Percentiles rank a stretch among this genome's conserved stretches.
These are phyloP conservation scores for Pungitius pungitius DNA, from an alignment of 2,113 vertebrate species.

Conservation along the genomic window DNA sequence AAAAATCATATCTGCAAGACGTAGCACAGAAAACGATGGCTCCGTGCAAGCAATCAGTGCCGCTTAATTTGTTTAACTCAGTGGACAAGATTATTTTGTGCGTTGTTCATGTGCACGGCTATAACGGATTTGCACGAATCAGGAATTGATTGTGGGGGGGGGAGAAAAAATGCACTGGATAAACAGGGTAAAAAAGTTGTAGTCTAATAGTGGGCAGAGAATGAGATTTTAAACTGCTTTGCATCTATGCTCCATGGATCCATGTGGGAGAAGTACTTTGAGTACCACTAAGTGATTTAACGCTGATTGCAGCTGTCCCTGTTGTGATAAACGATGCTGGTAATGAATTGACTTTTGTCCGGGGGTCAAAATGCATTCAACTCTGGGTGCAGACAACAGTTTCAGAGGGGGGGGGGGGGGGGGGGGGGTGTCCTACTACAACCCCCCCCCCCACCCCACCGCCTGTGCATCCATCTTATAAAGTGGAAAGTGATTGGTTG, in stretches of 20 bases:
- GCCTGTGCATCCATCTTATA: slow-evolving; percentile 41
- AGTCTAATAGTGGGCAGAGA: slow-evolving; percentile 50
- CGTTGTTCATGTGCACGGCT: slow-evolving; percentile 15
- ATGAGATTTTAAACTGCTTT: slow-evolving; percentile 67
- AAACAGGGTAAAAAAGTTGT: slow-evolving; percentile 46
- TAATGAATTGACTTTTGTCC: slow-evolving; percentile 54
- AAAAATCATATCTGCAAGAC: slow-evolving; percentile 40
- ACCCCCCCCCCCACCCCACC: not conserved
- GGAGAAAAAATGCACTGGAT: slow-evolving; percentile 42
- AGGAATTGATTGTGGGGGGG: slow-evolving; percentile 50
- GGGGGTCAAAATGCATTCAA: slow-evolving; percentile 20
- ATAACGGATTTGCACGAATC: slow-evolving; percentile 28
- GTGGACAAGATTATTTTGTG: slow-evolving; percentile 38
- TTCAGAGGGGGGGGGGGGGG: too few species aligned
- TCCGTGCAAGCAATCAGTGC: slow-evolving; percentile 35
- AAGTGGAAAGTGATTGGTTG: slow-evolving; percentile 52
- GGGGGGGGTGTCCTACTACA: slow-evolving; percentile 24
- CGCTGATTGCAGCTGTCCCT: slow-evolving; percentile 63
- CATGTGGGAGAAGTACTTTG: slow-evolving; percentile 44
- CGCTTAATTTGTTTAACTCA: slow-evolving; percentile 38
- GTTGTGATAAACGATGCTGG: slow-evolving; percentile 50
- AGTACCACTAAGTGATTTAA: slow-evolving; percentile 53
- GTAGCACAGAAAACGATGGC: slow-evolving; percentile 18
- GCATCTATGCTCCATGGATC: slow-evolving; percentile 29
- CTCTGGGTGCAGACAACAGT: not conserved